phyloP scores from a whole-genome alignment of 2,797 vertebrate species.

The Meda fulgida region DNA sequence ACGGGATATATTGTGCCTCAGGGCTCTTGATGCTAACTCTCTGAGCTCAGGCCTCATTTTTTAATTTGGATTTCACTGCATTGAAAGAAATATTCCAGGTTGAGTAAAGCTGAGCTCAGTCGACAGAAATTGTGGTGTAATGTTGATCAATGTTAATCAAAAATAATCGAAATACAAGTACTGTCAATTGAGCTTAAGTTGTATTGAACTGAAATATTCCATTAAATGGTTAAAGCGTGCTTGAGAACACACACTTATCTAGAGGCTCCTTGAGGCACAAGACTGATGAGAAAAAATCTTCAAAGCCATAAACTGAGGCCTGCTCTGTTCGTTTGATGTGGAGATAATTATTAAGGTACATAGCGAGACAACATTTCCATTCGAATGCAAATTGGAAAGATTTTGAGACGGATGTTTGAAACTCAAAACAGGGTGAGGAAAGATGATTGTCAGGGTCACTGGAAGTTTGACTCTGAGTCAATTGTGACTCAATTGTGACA shows the following conservation, averaged over 20 bases:
- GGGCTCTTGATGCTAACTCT: constrained; percentile 70
- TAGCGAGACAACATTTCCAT: constrained; percentile 60
- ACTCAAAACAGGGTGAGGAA: neutral
- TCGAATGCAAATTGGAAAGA: constrained; percentile 42
- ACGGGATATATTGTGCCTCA: constrained; percentile 57
- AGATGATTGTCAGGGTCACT: constrained; percentile 43
- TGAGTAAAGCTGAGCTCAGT: neutral
- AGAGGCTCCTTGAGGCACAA: constrained; percentile 66
- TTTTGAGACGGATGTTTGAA: constrained; percentile 9
- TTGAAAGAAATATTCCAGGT: neutral
- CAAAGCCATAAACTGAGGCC: constrained; percentile 70
- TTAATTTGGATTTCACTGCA: constrained; percentile 50
- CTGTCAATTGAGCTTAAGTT: neutral
- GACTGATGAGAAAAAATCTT: constrained; percentile 73
- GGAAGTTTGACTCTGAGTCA: constrained; percentile 32
- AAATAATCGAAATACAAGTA: neutral
- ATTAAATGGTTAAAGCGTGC: constrained; percentile 62
- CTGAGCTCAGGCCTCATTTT: constrained; percentile 64
- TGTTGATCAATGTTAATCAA: too few species aligned
- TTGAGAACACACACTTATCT: constrained; percentile 59
- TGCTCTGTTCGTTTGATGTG: constrained; percentile 75
- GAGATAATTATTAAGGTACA: constrained; percentile 76
- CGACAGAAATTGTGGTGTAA: neutral
- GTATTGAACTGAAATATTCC: neutral
- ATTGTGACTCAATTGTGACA: constrained; percentile 42